Percentiles rank a stretch among this genome's conserved stretches.
phyloP scores from a whole-genome alignment of 2,113 vertebrate genomes.

The Theristicus caerulescens region DNA sequence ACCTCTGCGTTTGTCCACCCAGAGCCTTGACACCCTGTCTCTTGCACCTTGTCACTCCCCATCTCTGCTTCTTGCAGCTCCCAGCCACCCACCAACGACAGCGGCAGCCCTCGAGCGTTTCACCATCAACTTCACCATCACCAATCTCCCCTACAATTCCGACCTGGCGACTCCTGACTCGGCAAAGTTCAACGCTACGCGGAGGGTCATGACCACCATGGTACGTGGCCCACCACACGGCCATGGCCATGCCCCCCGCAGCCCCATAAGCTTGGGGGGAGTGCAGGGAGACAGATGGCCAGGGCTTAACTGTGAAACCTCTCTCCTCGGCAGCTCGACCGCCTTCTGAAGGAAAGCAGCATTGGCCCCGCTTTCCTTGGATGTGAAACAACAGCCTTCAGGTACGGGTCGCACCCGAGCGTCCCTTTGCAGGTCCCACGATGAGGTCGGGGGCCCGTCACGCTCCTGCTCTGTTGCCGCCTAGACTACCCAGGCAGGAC shows the following conservation, averaged over 20 bases:
- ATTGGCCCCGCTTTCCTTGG: no score
- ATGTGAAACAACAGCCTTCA: no score
- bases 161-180: not conserved
- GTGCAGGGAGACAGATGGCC: accelerated
- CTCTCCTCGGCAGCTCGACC: slow-evolving; percentile 23
- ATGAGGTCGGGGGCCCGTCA: no score
- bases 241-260: accelerated
- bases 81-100: accelerated
- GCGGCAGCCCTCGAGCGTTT: not conserved
- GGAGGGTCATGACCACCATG: accelerated
- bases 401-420: no score
- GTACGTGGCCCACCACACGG: accelerated
- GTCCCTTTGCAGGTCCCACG: no score
- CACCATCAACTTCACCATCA: slow-evolving; percentile 18
- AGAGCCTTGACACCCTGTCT: accelerated
- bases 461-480: no score
- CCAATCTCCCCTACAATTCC: not conserved
- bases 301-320: accelerated
- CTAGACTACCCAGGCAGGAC: no score
- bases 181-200: accelerated
- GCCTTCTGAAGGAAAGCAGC: slow-evolving; percentile 6
- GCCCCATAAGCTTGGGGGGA: accelerated
- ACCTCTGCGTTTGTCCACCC: accelerated
- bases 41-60: accelerated
- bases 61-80: not conserved